Base-by-base conservation (phyloP, 1,140 invertebrate species). In the Dreissena rostriformis region DNA sequence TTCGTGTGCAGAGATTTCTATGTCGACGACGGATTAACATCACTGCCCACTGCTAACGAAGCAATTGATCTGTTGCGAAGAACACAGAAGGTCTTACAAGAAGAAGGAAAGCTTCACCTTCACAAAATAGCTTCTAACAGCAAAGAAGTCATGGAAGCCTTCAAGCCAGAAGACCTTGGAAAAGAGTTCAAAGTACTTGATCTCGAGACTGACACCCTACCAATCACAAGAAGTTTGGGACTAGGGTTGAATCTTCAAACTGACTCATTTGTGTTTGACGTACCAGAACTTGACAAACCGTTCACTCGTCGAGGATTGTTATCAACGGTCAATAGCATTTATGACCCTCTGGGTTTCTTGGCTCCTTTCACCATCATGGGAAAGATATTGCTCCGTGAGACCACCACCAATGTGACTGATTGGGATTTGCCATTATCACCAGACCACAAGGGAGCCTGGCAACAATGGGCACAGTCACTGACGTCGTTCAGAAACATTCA, bases 341-440 rank as follows among this genome's bases (percentile, higher is more conserved):
- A 51, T 65, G 84, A 88, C 49, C 86, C 87, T 19, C 55, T 88
- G 0, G 88, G 88, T 49, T 88, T 87, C 28, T 28, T 86, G 10
- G 51, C 87, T 22, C 82, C 85, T 10, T 10, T 88, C n/a, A 79
- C 71, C 7, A 74, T 89, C 29, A 67, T 67, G 26, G 86, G 86
- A 19, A 88, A 86, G 53, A 26, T 85, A 15, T 53, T 89, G 15
- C 53, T 88, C 11, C 63, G 81, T 57, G 77, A 89, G 14, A 28
- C 88, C 11, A 79, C 68, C 7, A 17, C 94, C 14, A n/a, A n/a
- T n/a, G 82, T 57, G 53, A 39, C 71, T 39, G 86, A 63, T 22
- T 89, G 86, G 87, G 88, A 87, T 71, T 77, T 84, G 15, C 70
- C 77, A 19, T 57, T 89, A 19, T 24, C 67, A 15, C n/a, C 39